Evolutionary conservation across 2,888 invertebrate species (phyloP), one percentile per base, ranked within the genome.

Genomic region (Tupiocoris notatus): DNA sequence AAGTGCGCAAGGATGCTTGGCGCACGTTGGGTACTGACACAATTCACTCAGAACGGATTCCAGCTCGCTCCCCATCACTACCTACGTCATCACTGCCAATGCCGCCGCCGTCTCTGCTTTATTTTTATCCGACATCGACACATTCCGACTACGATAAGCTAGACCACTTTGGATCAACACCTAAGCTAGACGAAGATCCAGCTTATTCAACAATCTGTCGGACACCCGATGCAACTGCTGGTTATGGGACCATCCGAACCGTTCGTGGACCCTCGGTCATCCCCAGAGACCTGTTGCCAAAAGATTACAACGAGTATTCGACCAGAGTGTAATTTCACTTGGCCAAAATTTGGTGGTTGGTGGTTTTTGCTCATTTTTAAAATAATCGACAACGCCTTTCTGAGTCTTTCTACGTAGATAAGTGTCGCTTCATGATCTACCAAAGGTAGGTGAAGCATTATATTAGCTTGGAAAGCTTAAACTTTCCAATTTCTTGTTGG

Each of bases 1-100:
- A 92, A 85, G 88, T 90, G 3, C 87, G 92, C 78, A 90, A 87
- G 81, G 91, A 93, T 81, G 93, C 93, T 7, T 93, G 93, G 93
- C 90, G 89, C 82, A 93, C 93, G 0, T 86, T 92, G 78, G 93
- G 93, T 0, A 87, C 92, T 20, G 89, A 90, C 82, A 89, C 90
- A 68, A 88, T 89, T 78, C 93, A 93, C 81, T 89, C 88, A 0
- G 93, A 93, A 83, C 86, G 79, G 16, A n/a, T n/a, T n/a, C n/a
- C n/a, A n/a, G 76, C 78, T 3, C n/a, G 61, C 74, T 0, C 70
- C 25, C 7, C 76, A 20, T 24, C n/a, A 65, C 24, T 7, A 63
- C 56, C 6, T 67, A 17, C 2, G 58, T 58, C 20, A 18, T 58
- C 58, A n/a, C n/a, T n/a, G n/a, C n/a, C n/a, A n/a, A n/a, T n/a